Evolutionary conservation across 2,797 vertebrate genomes (phyloP).

Genomic region (Valencia hispanica): DNA sequence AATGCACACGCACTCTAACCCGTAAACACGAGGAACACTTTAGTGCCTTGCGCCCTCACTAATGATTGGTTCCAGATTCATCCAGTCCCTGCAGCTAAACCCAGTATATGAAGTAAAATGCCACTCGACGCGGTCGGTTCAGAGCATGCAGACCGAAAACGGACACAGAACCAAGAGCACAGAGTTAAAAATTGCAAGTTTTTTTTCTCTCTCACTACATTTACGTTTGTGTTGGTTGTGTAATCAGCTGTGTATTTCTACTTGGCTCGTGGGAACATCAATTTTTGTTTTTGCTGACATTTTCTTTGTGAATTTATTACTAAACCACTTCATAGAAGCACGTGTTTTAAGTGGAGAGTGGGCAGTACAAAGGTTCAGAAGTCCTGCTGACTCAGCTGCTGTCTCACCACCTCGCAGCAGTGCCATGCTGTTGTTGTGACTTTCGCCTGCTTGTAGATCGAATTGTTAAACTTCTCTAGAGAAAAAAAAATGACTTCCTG

Average conservation of each 20-base stretch:
- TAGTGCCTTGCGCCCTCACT: conserved; percentile 81
- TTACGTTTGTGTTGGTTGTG: conserved; percentile 58
- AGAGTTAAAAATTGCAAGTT: conserved; percentile 42
- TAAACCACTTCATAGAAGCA: conserved; percentile 59
- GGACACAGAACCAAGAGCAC: conserved; percentile 60
- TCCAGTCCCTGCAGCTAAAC: conserved; percentile 40
- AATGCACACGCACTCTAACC: conserved; percentile 69
- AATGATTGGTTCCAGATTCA: conserved; percentile 64
- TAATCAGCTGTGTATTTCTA: conserved; percentile 60
- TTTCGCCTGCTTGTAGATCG: conserved; percentile 75
- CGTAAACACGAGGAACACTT: conserved; percentile 74
- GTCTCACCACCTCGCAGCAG: conserved; percentile 61
- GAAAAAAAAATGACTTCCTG: conserved; percentile 84
- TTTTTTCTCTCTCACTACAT: conserved; percentile 43
- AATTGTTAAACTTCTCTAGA: conserved; percentile 85
- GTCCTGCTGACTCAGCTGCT: conserved; percentile 41
- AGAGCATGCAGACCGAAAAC: conserved; percentile 26
- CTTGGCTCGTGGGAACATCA: conserved; percentile 43
- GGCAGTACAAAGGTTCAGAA: conserved; percentile 48
- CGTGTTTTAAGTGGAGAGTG: conserved; percentile 52
- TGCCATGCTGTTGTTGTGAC: conserved; percentile 78
- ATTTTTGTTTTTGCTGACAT: conserved; percentile 55
- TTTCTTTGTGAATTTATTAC: conserved; percentile 61
- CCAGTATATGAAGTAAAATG: conserved; percentile 18
- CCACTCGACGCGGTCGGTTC: conserved; percentile 8